phyloP scores from a whole-genome alignment of 2,797 vertebrate species.

The Lepus oiostolus region DNA sequence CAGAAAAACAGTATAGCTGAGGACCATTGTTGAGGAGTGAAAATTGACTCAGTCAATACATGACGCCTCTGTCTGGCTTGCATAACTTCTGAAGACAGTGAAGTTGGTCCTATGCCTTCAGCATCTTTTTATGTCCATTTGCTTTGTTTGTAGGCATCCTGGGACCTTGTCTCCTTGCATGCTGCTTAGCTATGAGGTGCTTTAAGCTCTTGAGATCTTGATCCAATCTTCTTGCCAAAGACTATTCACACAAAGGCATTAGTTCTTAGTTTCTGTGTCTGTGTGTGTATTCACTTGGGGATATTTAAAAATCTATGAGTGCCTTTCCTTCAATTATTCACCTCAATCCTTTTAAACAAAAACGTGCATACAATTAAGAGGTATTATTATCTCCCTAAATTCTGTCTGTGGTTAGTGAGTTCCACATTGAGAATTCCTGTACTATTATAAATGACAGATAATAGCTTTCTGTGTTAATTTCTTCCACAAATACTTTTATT shows the following conservation, averaged over 20 bases:
- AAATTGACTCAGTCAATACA: background rate
- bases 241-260: background rate
- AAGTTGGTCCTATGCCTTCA: background rate
- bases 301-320: background rate
- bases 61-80: background rate
- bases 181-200: background rate
- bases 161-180: background rate
- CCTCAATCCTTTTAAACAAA: slow-evolving; percentile 8
- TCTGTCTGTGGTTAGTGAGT: background rate
- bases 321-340: slow-evolving; percentile 13
- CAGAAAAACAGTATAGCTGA: background rate
- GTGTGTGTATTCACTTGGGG: background rate
- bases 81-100: slow-evolving; percentile 2
- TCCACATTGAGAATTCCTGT: background rate
- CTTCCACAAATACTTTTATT: slow-evolving; percentile 15
- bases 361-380: background rate
- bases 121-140: background rate
- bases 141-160: background rate
- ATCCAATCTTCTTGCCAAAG: background rate
- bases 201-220: background rate
- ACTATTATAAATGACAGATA: slow-evolving; percentile 22
- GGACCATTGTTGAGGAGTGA: background rate
- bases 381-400: slow-evolving; percentile 17
- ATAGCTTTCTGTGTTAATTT: background rate
- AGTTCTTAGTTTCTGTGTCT: background rate